Base-by-base conservation (phyloP, 2,888 invertebrate genomes). In the Agriopis leucophaearia region DNA sequence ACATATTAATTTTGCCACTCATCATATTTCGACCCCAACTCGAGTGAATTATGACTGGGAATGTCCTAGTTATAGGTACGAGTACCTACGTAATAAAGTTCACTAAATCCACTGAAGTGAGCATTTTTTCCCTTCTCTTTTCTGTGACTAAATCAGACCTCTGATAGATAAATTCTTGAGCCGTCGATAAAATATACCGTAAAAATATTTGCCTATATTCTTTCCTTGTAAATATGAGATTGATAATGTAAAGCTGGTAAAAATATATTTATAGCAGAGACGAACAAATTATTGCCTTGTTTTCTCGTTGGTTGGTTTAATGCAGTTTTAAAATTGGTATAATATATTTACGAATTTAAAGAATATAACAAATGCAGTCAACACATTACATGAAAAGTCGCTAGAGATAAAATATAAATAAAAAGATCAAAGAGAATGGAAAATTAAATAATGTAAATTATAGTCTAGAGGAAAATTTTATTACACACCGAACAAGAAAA, bases 21-120 rank as follows among this genome's bases (percentile, higher is more conserved):
- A 35, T 27, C 35, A 58, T 35, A 66, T 50, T 51, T 70, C 72
- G 71, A 73, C 73, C 73, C 65, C 57, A 64, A 59, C 60, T 59
- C 68, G 61, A 62, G 55, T 60, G 64, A 73, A 72, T 66, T 27
- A n/a, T n/a, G 27, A 27, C 4, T 72, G 67, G 66, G 71, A 69
- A 69, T 70, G 72, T 38, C 68, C 75, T 70, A 75, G 69, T 65
- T 75, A 68, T 67, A 71, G 67, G 66, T 59, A 61, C n/a, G n/a
- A n/a, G n/a, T n/a, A n/a, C n/a, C n/a, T n/a, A n/a, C 50, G 66
- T 66, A 64, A 60, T 70, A 63, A 69, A 67, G 69, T 67, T 58
- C 69, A 74, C 61, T 69, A 68, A n/a, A n/a, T n/a, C n/a, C n/a
- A n/a, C n/a, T n/a, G n/a, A n/a, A n/a, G n/a, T n/a, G n/a, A n/a